Evolutionary conservation across 1,140 invertebrate species (phyloP), one percentile per base, ranked within the genome.

Genomic region (Chironomus tepperi): DNA sequence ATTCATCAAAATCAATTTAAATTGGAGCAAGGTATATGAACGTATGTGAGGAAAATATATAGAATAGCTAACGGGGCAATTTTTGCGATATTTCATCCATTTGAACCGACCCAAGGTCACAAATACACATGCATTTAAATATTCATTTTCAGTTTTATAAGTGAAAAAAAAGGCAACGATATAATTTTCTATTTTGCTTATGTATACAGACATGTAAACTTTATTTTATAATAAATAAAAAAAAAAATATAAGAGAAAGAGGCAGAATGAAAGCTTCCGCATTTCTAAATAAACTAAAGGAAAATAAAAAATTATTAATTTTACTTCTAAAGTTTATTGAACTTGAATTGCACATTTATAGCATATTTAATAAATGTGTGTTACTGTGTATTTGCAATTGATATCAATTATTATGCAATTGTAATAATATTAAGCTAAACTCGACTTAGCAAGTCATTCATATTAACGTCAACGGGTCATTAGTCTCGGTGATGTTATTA

Each of bases 361-460:
- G 42, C 42, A 47, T n/a, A n/a, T n/a, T n/a, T n/a, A n/a, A n/a
- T 12, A 57, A 57, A 57, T 57, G 47, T 57, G 47, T 57, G 47
- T 57, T 57, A 57, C n/a, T 57, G 47, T 57, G 47, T 12, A 57
- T n/a, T n/a, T 34, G 24, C 24, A 34, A 57, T 57, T 57, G 12
- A 57, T 57, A 57, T 57, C 47, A 57, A 57, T 57, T 57, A 57
- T 57, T 57, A 57, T 57, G 47, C 47, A 57, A 57, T 57, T n/a
- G 24, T 34, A 34, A 34, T 34, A 34, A 34, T 34, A 2, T 34
- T 34, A 34, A 34, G 24, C 24, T 34, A 34, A 5, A n/a, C n/a
- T 34, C 1, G 24, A 34, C 24, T 34, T 34, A 34, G 24, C 24
- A 34, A 34, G 24, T 34, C 24, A 34, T 34, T 34, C 24, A 34